phyloP scores from a whole-genome alignment of 2,888 invertebrate species.

The Caenorhabditis imperialis region DNA sequence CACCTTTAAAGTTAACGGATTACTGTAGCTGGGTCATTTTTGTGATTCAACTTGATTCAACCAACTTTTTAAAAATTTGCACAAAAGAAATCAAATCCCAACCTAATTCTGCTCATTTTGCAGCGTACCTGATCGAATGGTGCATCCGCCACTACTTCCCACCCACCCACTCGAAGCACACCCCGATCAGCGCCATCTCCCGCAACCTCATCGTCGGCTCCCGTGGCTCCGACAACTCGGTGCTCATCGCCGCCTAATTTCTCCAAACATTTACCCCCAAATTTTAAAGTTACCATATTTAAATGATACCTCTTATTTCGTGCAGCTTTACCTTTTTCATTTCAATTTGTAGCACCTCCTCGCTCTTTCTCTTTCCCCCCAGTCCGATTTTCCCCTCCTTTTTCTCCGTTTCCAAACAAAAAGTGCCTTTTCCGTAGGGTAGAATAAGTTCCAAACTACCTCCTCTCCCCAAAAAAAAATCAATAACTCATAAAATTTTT shows the following conservation, averaged over 20 bases:
- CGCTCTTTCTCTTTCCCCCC: conserved; percentile 1
- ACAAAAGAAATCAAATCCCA: no score
- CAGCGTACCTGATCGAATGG: conserved; percentile 74
- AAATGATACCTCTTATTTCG: neutral
- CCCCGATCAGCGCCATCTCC: conserved; percentile 39
- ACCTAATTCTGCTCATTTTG: no score
- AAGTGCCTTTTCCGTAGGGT: conserved; percentile 53
- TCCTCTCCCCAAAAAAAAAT: conserved; percentile 15
- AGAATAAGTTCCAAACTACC: conserved; percentile 54
- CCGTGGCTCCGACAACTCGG: conserved; percentile 25
- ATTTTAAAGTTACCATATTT: neutral
- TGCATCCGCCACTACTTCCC: conserved; percentile 69
- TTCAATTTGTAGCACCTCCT: conserved; percentile 8
- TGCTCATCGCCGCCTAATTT: conserved; percentile 39
- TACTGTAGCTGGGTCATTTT: no score
- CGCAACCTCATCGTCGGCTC: conserved; percentile 26
- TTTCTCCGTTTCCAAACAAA: conserved; percentile 1
- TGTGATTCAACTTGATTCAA: neutral
- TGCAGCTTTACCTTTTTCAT: conserved; percentile 3
- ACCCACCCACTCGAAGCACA: conserved; percentile 40
- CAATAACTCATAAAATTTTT: neutral
- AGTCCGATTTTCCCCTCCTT: conserved; percentile 17
- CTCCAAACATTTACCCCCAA: neutral
- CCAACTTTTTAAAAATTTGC: no score
- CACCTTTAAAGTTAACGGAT: no score